phyloP scores from a whole-genome alignment of 2,113 vertebrate species.

The Chloroceryle aenea region DNA sequence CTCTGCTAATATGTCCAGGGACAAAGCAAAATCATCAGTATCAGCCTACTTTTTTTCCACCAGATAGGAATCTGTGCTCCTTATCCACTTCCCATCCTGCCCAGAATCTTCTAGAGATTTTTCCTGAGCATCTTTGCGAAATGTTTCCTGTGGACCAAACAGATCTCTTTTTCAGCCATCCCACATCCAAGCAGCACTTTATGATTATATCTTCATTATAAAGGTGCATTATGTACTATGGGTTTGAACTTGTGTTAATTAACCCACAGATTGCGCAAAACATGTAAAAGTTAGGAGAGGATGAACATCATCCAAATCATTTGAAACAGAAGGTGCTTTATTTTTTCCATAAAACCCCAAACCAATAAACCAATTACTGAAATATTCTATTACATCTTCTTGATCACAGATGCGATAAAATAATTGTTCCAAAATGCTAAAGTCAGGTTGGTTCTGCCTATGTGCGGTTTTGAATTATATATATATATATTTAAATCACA shows the following conservation, averaged over 20 bases:
- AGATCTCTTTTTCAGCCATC: background rate
- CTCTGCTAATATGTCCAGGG: background rate
- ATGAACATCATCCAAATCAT: background rate
- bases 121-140: background rate
- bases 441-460: background rate
- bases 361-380: background rate
- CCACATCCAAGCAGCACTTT: background rate
- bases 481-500: background rate
- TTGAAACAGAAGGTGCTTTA: background rate
- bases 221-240: background rate
- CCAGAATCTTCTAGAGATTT: background rate
- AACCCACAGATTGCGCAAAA: background rate
- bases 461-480: background rate
- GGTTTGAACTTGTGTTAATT: background rate
- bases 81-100: background rate
- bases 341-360: background rate
- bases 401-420: background rate
- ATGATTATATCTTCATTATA: background rate
- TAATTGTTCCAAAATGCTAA: background rate
- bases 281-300: background rate
- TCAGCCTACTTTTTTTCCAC: background rate
- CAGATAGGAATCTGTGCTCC: background rate
- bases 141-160: background rate
- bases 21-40: background rate
- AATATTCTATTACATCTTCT: background rate